Conservation (phyloP, 2,113 vertebrate genomes). For the Hypanus sabinus region DNA sequence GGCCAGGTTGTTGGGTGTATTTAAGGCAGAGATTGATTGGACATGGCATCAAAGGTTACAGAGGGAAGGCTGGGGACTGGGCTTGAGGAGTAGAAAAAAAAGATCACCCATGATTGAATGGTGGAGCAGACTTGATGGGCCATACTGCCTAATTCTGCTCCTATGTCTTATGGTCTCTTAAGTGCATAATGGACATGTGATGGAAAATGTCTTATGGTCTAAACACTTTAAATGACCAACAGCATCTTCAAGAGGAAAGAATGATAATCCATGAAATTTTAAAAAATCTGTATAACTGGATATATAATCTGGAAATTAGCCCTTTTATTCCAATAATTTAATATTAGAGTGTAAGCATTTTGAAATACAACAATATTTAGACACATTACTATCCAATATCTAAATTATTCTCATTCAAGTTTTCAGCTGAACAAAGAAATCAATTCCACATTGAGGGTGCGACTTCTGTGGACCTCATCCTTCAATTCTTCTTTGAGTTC, state of each 20-base stretch:
- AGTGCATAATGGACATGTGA: no score
- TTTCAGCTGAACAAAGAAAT: not conserved
- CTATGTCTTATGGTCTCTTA: no score
- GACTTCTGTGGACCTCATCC: no score
- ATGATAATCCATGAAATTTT: not conserved
- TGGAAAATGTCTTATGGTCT: no score
- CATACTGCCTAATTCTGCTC: no score
- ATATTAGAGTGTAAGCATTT: not conserved
- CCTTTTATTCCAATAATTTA: slow-evolving; percentile 13
- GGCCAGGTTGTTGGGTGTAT: no score
- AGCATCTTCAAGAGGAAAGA: not conserved
- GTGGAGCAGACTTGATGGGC: no score
- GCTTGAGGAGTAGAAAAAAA: no score
- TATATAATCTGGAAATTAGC: not conserved
- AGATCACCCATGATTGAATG: no score
- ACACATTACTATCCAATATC: not conserved
- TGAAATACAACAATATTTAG: not conserved
- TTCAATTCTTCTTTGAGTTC: not conserved
- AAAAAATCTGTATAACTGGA: not conserved
- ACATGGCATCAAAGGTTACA: no score
- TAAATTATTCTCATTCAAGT: not conserved
- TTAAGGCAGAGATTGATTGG: no score
- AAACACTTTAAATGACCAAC: not conserved
- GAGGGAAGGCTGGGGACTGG: no score
- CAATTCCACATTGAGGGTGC: not conserved